Evolutionary conservation across 1,140 invertebrate species (phyloP), one percentile per base, ranked within the genome.

Genomic region (Littorina saxatilis): DNA sequence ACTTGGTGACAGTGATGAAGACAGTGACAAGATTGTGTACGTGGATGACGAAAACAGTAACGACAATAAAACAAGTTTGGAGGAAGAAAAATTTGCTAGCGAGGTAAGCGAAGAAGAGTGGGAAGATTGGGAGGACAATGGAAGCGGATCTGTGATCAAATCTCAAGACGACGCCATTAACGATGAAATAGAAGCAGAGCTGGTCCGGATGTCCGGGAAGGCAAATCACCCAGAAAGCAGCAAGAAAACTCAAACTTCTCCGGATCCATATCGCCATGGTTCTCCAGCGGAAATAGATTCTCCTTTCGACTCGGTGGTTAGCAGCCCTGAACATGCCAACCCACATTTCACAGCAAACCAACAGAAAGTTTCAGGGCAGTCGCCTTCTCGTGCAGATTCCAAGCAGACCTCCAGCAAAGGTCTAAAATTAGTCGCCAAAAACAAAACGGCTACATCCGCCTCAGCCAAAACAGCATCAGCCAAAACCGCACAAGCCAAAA

Each of bases 181-280:
- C 50, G 79, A 81, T 27, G 83, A 86, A 73, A 84, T 86, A 52
- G 83, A 86, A 50, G 47, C 55, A 4, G 83, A 86, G 70, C 52
- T 84, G 11, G 2, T 55, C 2, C 52, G 52, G 23, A 83, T 83
- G 81, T 55, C 74, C 0, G 27, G 23, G 29, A 29, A 17, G 0
- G 32, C 23, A 2, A 5, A 61, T 20, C 20, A 17, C 37, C 32
- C 43, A 23, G 29, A 50, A 7, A 35, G 39, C 20, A 52, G 63
- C 23, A 79, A 40, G 20, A 85, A 81, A 32, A 61, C 80, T 1
- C 81, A 66, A 39, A 82, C 83, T 13, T 82, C 81, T 7, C 83
- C 80, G 0, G 79, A 78, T 23, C 83, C 83, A 1, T 84, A 82
- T 50, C 32, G 47, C 37, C 75, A 37, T 17, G 32, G 68, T n/a